These are phyloP conservation scores for Phaethornis superciliosus DNA, from an alignment of 2,113 vertebrate genomes.

Conservation along the genomic window DNA sequence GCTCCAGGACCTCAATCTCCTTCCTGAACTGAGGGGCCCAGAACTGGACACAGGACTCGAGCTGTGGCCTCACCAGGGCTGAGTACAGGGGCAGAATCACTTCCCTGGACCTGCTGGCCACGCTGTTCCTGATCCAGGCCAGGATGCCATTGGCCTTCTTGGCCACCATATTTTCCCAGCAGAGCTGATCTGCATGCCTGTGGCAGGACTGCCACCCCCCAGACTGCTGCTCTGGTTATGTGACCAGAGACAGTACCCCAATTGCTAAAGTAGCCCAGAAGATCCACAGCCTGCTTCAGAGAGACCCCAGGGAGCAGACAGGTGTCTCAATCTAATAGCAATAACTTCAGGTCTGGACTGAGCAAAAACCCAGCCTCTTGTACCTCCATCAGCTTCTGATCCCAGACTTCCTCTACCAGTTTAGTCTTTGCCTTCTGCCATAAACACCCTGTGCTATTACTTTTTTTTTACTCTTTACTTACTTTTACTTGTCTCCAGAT, in stretches of 20 bases:
- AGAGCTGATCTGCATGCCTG: background rate
- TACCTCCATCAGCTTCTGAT: background rate
- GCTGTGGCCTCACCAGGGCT: too few species aligned
- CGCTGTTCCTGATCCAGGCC: too few species aligned
- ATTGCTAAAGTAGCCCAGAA: background rate
- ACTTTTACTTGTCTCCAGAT: background rate
- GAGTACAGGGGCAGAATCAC: too few species aligned
- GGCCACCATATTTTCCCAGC: background rate
- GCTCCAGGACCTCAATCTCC: too few species aligned
- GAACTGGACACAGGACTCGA: too few species aligned
- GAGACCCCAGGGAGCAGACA: background rate
- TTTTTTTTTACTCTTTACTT: background rate
- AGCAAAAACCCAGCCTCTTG: background rate
- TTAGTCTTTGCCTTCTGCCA: background rate
- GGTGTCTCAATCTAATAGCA: background rate
- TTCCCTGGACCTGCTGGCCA: too few species aligned
- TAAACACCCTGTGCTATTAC: background rate
- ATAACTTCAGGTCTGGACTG: background rate
- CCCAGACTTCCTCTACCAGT: background rate
- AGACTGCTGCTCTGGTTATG: background rate
- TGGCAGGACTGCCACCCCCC: background rate
- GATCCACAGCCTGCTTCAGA: background rate
- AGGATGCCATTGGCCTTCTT: too few species aligned
- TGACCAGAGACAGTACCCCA: background rate
- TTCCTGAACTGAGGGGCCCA: too few species aligned